Base-by-base conservation (phyloP, 2,888 invertebrate species). In the Spicauda simplicius region DNA sequence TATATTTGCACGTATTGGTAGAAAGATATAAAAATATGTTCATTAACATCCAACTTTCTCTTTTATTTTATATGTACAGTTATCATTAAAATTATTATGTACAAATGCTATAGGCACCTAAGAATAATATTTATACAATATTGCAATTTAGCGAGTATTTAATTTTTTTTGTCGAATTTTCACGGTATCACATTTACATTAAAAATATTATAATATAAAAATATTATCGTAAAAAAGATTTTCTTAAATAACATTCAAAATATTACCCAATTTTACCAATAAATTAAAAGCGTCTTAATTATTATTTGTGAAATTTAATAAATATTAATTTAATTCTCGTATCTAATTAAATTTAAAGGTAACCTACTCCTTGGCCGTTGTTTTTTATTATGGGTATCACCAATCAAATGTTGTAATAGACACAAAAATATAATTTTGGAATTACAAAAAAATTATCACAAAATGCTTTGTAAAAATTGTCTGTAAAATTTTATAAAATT, bases 81-180 rank as follows among this genome's bases (percentile, higher is more conserved):
- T 59, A 60, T 48, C 12, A 65, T 65, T 65, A 65, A 25, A 54
- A 60, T 48, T 60, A 66, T 77, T 86, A 85, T 83, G 80, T 84
- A 84, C 83, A 77, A 78, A 74, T 74, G 72, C 71, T 72, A 75
- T 73, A 83, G 85, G 83, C 85, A 85, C 84, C 84, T 81, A 81
- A 73, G 78, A 81, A 82, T 82, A 79, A 4, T 73, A 69, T 72
- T 71, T 73, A 74, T 74, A 76, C 76, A 66, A 55, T 78, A 78
- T 82, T 82, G 79, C 77, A 78, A 74, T 74, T 70, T 70, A 68
- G 74, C 74, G 76, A 76, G 76, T 76, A 77, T 74, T 77, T 73
- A 68, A 72, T 62, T 72, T 77, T 66, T 54, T 41, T 70, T 71
- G 69, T 72, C 71, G 41, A 14, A 70, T 65, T 64, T 64, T 58